These are phyloP conservation scores for Trematomus bernacchii DNA, from an alignment of 2,797 vertebrate species.

Conservation along the genomic window DNA sequence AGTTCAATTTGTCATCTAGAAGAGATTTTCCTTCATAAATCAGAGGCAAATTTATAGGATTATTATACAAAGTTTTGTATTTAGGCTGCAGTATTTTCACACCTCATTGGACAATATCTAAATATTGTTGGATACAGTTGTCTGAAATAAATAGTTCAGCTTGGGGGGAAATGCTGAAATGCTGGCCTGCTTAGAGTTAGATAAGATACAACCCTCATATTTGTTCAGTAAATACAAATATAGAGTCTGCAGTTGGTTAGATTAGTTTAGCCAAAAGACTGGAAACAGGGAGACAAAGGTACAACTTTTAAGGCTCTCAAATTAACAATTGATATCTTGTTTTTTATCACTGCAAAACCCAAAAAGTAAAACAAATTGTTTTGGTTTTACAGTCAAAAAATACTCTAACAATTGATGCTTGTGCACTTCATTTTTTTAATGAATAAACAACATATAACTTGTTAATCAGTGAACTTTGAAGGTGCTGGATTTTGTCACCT, in stretches of 20 bases:
- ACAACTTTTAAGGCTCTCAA: background rate
- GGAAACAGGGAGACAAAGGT: background rate
- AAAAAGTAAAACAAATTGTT: background rate
- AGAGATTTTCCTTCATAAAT: slow-evolving; percentile 49
- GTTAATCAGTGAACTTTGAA: background rate
- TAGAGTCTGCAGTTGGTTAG: background rate
- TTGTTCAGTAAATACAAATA: background rate
- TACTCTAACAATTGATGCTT: background rate
- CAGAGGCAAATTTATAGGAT: slow-evolving; percentile 29
- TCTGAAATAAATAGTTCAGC: slow-evolving; percentile 5
- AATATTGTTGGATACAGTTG: slow-evolving; percentile 23
- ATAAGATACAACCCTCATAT: background rate
- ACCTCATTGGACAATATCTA: slow-evolving; percentile 43
- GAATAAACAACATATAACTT: background rate
- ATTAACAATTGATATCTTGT: background rate
- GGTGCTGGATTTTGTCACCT: background rate
- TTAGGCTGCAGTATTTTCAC: slow-evolving; percentile 54
- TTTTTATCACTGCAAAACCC: background rate
- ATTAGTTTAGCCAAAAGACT: slow-evolving; percentile 3
- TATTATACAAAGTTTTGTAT: slow-evolving; percentile 40
- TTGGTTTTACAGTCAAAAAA: background rate
- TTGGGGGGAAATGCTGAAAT: background rate
- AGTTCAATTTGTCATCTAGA: slow-evolving; percentile 66
- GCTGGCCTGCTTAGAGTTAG: slow-evolving; percentile 6
- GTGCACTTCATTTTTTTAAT: too few relatives aligned